phyloP scores from a whole-genome alignment of 2,113 vertebrate species.

The Cephalopholis sonnerati region DNA sequence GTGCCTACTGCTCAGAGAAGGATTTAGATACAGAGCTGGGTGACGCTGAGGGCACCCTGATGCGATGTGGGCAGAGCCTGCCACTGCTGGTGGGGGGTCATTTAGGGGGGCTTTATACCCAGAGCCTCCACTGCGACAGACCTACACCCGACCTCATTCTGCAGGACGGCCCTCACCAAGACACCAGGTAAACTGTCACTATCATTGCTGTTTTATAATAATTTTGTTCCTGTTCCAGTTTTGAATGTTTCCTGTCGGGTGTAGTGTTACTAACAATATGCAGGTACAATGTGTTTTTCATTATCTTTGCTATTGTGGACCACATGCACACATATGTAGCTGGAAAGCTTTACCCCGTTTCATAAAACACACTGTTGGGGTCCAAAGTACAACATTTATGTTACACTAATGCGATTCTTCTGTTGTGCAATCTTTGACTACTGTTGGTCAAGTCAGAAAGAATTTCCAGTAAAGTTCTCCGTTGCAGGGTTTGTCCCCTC shows the following conservation, averaged over 20 bases:
- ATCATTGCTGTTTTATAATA: conserved; percentile 4
- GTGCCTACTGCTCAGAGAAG: conserved; percentile 87
- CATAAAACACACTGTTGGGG: conserved; percentile 40
- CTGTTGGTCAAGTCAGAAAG: conserved; percentile 40
- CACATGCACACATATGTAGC: conserved; percentile 31
- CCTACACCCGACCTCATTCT: conserved; percentile 80
- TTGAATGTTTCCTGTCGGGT: conserved; percentile 40
- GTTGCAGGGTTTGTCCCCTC: background rate
- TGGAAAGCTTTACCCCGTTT: conserved; percentile 33
- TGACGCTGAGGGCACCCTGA: conserved; percentile 78
- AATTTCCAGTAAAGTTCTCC: conserved; percentile 16
- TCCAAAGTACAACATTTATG: conserved; percentile 59
- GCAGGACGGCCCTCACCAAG: conserved; percentile 82
- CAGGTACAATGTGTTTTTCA: conserved; percentile 58
- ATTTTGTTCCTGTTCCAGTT: conserved; percentile 33
- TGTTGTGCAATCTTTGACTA: conserved; percentile 43
- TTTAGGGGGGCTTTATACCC: conserved; percentile 80
- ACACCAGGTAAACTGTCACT: conserved; percentile 84
- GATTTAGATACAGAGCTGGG: conserved; percentile 83
- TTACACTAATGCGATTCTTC: conserved; percentile 51
- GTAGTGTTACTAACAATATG: conserved; percentile 44
- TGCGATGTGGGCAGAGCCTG: conserved; percentile 86
- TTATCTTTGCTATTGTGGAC: conserved; percentile 54
- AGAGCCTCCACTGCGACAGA: conserved; percentile 84
- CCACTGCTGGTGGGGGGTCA: conserved; percentile 81